Evolutionary conservation across 1,140 invertebrate genomes (phyloP).

Genomic region (Camponotus vicinus): DNA sequence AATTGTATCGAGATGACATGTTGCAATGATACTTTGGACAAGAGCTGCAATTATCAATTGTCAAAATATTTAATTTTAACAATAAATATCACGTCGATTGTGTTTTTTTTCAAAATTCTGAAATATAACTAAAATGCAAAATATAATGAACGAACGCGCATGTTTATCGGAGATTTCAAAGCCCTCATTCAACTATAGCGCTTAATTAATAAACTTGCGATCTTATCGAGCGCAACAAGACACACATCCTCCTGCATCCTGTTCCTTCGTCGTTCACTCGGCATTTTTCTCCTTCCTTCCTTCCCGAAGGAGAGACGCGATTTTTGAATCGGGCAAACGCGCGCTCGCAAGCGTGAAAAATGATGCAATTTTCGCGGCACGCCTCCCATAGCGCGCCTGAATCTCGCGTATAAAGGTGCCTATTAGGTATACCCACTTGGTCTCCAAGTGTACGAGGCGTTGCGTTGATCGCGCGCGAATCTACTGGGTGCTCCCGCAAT

Average conservation of each 20-base stretch:
- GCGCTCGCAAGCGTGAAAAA: conserved; percentile 71
- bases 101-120: conserved; percentile 17
- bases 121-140: background rate
- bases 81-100: background rate
- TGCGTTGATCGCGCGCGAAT: conserved; percentile 55
- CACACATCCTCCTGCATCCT: conserved; percentile 57
- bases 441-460: conserved; percentile 43
- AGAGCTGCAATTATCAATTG: background rate
- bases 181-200: conserved; percentile 42
- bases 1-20: background rate
- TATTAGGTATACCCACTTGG: conserved; percentile 69
- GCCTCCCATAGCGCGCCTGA: conserved; percentile 72
- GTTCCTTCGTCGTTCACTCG: background rate
- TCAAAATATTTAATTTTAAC: background rate
- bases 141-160: background rate
- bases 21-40: background rate
- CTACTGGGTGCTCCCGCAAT: conserved; percentile 62
- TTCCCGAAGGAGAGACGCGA: conserved; percentile 58
- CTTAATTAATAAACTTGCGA: conserved; percentile 77
- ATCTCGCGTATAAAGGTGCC: conserved; percentile 73
- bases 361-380: conserved; percentile 77
- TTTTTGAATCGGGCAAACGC: conserved; percentile 70
- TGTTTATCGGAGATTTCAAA: conserved; percentile 58
- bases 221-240: conserved; percentile 75
- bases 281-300: conserved; percentile 25